A percentile compares a stretch with the other conserved stretches of the same genome.
phyloP scores from a whole-genome alignment of 2,888 invertebrate species.

The Eristalis arbustorum region DNA sequence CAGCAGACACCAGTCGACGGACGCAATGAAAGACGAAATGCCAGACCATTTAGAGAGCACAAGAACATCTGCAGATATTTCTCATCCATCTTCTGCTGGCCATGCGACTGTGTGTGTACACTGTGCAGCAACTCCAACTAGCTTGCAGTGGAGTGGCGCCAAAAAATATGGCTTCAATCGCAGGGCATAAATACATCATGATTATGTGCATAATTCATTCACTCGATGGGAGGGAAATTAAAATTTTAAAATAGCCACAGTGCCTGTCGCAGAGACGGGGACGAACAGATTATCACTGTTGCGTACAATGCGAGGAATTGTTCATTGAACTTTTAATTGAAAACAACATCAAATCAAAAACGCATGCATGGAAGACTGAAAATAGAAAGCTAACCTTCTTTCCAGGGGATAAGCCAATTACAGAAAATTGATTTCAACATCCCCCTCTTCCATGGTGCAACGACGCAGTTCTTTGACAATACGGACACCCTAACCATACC shows the following conservation, averaged over 20 bases:
- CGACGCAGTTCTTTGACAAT: neutral
- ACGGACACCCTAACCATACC: neutral
- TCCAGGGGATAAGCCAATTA: too few species aligned
- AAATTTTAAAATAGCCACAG: constrained; percentile 60
- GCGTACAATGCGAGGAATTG: constrained; percentile 23
- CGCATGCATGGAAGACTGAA: neutral
- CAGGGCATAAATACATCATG: constrained; percentile 55
- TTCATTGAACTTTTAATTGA: constrained; percentile 30
- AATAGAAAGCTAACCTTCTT: neutral
- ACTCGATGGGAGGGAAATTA: constrained; percentile 38
- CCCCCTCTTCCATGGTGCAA: neutral
- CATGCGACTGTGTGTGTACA: constrained; percentile 29
- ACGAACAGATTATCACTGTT: constrained; percentile 27
- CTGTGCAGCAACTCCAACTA: too few species aligned
- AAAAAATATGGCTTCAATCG: constrained; percentile 55
- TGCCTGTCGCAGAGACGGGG: constrained; percentile 1
- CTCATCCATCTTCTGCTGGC: neutral
- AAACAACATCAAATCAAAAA: neutral
- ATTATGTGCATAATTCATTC: constrained; percentile 64
- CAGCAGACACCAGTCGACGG: constrained; percentile 10
- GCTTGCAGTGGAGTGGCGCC: constrained; percentile 60
- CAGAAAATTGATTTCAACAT: neutral
- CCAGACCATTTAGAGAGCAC: constrained; percentile 12
- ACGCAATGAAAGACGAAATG: constrained; percentile 17
- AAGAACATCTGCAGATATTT: constrained; percentile 52